Conservation (phyloP, 2,113 vertebrate genomes). For the Beaufortia kweichowensis region DNA sequence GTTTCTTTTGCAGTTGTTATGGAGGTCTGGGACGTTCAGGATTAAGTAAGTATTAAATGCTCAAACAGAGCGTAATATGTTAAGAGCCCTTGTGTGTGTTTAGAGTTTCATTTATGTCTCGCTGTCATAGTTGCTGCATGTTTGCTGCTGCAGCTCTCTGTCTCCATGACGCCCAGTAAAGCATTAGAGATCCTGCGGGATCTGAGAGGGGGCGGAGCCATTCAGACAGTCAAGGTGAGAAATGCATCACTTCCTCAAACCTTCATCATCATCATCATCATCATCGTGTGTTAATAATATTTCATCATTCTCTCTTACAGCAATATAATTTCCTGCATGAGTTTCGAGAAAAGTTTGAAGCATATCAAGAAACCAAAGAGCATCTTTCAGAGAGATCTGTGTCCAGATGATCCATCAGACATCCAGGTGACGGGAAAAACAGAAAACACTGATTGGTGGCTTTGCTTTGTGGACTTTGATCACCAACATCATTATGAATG, state of each 20-base stretch:
- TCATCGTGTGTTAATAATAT: not conserved
- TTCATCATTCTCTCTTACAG: constrained; percentile 64
- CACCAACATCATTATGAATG: constrained; percentile 6
- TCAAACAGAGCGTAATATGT: not conserved
- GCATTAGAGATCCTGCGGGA: constrained; percentile 81
- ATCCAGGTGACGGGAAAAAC: not conserved
- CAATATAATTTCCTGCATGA: constrained; percentile 94
- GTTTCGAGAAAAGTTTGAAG: constrained; percentile 78
- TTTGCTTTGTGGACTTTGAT: not conserved
- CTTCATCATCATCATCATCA: too few species aligned
- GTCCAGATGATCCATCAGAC: constrained; percentile 72
- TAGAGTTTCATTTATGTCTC: constrained; percentile 5
- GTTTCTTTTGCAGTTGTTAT: constrained; percentile 79
- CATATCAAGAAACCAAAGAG: constrained; percentile 72
- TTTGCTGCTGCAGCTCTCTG: constrained; percentile 82
- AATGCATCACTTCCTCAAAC: not conserved
- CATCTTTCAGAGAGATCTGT: constrained; percentile 68
- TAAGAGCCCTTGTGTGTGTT: not conserved
- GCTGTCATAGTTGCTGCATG: constrained; percentile 82
- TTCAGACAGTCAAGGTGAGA: constrained; percentile 86
- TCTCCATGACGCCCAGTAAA: constrained; percentile 76
- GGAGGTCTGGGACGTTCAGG: constrained; percentile 85
- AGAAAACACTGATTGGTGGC: not conserved
- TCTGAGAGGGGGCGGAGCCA: constrained; percentile 81
- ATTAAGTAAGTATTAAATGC: constrained; percentile 74